Base-by-base conservation (phyloP, 2,113 vertebrate species). In the Datnioides undecimradiatus region DNA sequence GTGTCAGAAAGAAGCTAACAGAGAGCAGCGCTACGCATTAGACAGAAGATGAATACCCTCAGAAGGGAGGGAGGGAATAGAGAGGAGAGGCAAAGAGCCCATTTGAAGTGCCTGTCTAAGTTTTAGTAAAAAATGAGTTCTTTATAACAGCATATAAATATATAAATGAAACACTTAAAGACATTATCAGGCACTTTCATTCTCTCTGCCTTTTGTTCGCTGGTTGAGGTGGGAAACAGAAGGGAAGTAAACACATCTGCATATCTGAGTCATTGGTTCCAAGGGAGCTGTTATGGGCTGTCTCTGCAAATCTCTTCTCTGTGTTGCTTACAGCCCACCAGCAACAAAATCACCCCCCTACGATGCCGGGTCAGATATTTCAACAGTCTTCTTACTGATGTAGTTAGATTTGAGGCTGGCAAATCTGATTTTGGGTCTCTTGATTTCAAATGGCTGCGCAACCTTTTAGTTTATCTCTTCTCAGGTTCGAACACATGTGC, bases 221-320 rank as follows among this genome's bases (percentile, higher is more conserved):
- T 80, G 91, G 87, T 76, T 88, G 88, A 91, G 87, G 85, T 89
- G 85, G 89, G 86, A 90, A 91, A 89, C 83, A 80, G 85, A 90
- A 87, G 90, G 87, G 88, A 90, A 92, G 92, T 88, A 93, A 92
- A 94, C 92, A 93, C 90, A 93, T 93, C 92, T 94, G 93, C 91
- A 92, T 92, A 93, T 93, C 91, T 94, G 93, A 95, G 91, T 94
- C 94, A 94, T 90, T 89, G 92, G 90, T 90, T 93, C 91, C 90
- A 89, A 90, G 90, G 89, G 90, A 93, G 90, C 89, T 91, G 90
- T 94, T 91, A 89, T 87, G 87, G 88, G 90, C 83, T 91, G 84
- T 91, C 88, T 92, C 86, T 86, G 85, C 86, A 86, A 87, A 89
- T 91, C 84, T 91, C 85, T 85, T 90, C 91, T 90, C 86, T 68